Evolutionary conservation across 2,113 vertebrate species (phyloP).

Genomic region (Herpetotheres cachinnans): DNA sequence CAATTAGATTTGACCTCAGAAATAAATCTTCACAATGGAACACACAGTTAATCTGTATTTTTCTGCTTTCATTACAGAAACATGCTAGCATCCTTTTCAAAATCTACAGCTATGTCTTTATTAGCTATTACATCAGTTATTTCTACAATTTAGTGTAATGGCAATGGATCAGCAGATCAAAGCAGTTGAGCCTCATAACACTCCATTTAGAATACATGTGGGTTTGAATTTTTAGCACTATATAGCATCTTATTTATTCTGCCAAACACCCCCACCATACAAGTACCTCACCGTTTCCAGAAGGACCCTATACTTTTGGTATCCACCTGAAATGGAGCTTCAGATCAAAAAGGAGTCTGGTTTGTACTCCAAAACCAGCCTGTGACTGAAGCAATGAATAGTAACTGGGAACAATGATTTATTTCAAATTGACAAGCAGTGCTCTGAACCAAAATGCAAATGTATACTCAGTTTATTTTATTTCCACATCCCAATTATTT

Average conservation of each 20-base stretch:
- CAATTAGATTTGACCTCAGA: background rate
- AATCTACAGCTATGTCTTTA: background rate
- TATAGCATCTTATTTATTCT: background rate
- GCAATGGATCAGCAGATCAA: background rate
- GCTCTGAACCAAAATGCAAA: background rate
- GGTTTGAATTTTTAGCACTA: background rate
- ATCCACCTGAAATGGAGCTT: background rate
- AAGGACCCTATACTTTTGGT: background rate
- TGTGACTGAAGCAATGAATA: background rate
- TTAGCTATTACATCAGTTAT: background rate
- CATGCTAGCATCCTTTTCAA: background rate
- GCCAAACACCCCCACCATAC: background rate
- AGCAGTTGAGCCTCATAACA: background rate
- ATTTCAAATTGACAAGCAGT: background rate
- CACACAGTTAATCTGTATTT: background rate
- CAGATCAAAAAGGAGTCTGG: background rate
- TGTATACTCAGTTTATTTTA: background rate
- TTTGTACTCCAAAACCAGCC: background rate
- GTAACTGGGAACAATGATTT: background rate
- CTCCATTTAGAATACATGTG: background rate
- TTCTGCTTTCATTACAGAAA: background rate
- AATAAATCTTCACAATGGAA: background rate
- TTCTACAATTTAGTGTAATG: background rate
- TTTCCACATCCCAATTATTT: background rate
- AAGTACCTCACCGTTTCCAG: background rate